These are phyloP conservation scores for Paragorgia papillata DNA, from an alignment of 92 coral and sea anemone species.

Conservation along the genomic window DNA sequence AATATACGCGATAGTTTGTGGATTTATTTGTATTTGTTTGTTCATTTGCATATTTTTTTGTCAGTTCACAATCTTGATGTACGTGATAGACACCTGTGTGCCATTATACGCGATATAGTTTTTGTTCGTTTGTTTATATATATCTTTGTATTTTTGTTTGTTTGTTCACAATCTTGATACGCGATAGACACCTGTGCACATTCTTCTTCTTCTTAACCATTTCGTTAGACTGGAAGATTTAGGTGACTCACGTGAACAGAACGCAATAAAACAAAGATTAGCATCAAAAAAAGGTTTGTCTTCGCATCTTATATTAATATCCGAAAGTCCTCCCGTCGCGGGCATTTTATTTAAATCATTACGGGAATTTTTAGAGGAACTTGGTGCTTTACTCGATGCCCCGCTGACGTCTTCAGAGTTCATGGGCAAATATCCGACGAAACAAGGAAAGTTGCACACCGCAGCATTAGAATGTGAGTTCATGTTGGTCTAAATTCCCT, in stretches of 20 bases:
- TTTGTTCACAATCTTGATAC: too few relatives aligned
- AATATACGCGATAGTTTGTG: too few relatives aligned
- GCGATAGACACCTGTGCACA: too few relatives aligned
- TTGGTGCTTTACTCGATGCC: slow-evolving; percentile 54
- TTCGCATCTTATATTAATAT: background rate
- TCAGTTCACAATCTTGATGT: background rate
- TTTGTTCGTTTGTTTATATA: too few relatives aligned
- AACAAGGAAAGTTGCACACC: slow-evolving; percentile 71
- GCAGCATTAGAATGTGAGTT: slow-evolving; percentile 70
- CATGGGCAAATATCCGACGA: slow-evolving; percentile 88
- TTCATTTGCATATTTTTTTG: background rate
- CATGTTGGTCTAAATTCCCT: too few relatives aligned
- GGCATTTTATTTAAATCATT: too few relatives aligned
- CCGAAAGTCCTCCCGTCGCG: too few relatives aligned
- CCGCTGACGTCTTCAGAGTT: slow-evolving; percentile 83
- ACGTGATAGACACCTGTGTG: too few relatives aligned
- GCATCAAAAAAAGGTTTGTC: slow-evolving; percentile 69
- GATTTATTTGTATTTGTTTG: too few relatives aligned
- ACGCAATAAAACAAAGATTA: slow-evolving; percentile 64
- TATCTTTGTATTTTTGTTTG: too few relatives aligned
- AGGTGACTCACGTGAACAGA: slow-evolving; percentile 76
- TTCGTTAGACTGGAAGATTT: slow-evolving; percentile 80
- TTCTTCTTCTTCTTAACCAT: slow-evolving; percentile 17
- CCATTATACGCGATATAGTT: too few relatives aligned
- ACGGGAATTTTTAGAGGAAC: slow-evolving; percentile 62